Percentiles rank a stretch among this genome's conserved stretches.
Conservation (phyloP, 2,113 vertebrate species). For the Heterotis niloticus region DNA sequence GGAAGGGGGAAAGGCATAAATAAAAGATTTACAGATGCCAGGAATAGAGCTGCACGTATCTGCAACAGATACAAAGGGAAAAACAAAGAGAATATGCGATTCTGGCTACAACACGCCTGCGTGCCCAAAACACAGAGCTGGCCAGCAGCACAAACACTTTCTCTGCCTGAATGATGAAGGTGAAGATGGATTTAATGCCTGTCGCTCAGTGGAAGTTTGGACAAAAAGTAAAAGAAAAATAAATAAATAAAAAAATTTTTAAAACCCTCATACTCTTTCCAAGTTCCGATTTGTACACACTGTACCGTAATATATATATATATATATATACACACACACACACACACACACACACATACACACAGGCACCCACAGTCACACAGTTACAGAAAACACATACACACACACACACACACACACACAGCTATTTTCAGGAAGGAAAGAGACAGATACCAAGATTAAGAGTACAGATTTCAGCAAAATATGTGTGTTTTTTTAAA, state of each 20-base stretch:
- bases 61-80: neutral
- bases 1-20: neutral
- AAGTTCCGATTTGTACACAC: neutral
- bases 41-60: neutral
- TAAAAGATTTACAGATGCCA: neutral
- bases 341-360: too few relatives aligned
- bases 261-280: too few relatives aligned
- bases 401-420: constrained; percentile 7
- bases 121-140: neutral
- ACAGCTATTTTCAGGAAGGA: neutral
- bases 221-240: neutral
- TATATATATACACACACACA: too few relatives aligned
- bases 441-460: neutral
- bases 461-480: neutral
- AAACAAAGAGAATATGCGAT: neutral
- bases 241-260: too few relatives aligned
- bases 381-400: neutral
- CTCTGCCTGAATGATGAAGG: neutral
- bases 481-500: neutral
- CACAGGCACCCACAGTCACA: neutral
- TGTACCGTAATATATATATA: too few relatives aligned
- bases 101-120: neutral
- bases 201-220: neutral
- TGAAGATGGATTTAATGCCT: neutral
- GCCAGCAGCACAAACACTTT: constrained; percentile 3